Conservation (phyloP, 2,797 vertebrate species). For the Tokudaia muenninki region DNA sequence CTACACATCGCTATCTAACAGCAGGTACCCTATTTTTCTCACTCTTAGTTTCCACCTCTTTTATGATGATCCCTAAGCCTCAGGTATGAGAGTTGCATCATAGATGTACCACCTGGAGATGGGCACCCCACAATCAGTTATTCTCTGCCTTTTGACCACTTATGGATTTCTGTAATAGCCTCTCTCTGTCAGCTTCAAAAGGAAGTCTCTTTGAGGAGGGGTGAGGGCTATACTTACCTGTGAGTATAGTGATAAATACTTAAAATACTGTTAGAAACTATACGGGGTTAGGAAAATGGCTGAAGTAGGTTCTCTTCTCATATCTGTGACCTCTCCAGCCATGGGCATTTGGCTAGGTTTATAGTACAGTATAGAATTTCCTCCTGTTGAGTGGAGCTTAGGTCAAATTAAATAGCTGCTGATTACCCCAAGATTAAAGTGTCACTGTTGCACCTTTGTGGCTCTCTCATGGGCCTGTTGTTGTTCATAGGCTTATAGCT, state of each 20-base stretch:
- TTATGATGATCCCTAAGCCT: not conserved
- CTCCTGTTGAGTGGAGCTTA: not conserved
- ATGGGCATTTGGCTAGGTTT: not conserved
- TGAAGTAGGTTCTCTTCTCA: not conserved
- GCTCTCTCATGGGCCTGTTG: not conserved
- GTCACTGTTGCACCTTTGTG: not conserved
- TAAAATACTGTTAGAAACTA: not conserved
- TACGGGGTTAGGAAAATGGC: not conserved
- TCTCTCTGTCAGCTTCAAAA: not conserved
- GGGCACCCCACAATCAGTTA: not conserved
- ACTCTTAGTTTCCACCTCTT: not conserved
- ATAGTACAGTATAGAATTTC: not conserved
- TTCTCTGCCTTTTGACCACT: not conserved
- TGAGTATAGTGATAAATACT: too few species aligned
- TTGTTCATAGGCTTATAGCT: not conserved
- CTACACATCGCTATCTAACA: not conserved
- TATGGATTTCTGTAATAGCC: not conserved
- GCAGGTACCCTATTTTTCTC: not conserved
- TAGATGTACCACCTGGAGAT: not conserved
- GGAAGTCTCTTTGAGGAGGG: not conserved
- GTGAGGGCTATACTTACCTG: not conserved
- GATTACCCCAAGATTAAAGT: not conserved
- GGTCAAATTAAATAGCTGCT: not conserved
- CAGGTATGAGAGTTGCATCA: not conserved
- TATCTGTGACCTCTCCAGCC: not conserved